Conservation (phyloP, 2,888 invertebrate species). For the Nomada fabriciana region DNA sequence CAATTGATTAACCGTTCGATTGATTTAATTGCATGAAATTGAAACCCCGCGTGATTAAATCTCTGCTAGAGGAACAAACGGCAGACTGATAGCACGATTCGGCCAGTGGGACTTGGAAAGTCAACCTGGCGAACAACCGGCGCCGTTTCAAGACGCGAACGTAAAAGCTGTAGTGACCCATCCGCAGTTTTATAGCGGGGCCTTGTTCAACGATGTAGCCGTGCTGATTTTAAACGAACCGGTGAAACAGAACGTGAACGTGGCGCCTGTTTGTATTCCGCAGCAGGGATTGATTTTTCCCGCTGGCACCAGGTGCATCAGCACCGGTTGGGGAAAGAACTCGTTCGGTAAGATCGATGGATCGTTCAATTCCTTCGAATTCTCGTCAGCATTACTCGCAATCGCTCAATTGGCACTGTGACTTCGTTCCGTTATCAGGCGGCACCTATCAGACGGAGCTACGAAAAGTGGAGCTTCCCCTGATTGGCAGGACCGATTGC, state of each 20-base stretch:
- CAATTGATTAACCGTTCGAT: no score
- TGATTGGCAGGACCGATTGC: conserved; percentile 88
- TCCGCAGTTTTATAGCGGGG: conserved; percentile 88
- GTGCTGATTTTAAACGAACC: conserved; percentile 88
- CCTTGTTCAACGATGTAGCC: conserved; percentile 91
- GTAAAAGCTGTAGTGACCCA: conserved; percentile 87
- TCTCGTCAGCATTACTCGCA: background rate
- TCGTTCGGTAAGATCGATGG: conserved; percentile 86
- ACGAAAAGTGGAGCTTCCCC: conserved; percentile 90
- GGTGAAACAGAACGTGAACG: conserved; percentile 87
- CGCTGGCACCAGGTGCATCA: conserved; percentile 86
- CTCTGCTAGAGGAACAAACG: conserved; percentile 60
- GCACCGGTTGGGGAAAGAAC: conserved; percentile 91
- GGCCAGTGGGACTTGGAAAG: conserved; percentile 93
- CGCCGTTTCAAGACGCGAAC: conserved; percentile 88
- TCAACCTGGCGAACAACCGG: conserved; percentile 86
- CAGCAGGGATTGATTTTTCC: conserved; percentile 84
- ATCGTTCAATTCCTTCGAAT: background rate
- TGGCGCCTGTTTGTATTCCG: conserved; percentile 89
- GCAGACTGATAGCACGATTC: conserved; percentile 86
- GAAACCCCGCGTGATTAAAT: background rate
- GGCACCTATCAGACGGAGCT: conserved; percentile 87
- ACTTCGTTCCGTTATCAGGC: conserved; percentile 59
- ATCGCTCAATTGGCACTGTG: no score
- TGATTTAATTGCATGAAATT: background rate